These are phyloP conservation scores for Latrodectus hesperus DNA, from an alignment of 2,888 invertebrate genomes.

Conservation along the genomic window DNA sequence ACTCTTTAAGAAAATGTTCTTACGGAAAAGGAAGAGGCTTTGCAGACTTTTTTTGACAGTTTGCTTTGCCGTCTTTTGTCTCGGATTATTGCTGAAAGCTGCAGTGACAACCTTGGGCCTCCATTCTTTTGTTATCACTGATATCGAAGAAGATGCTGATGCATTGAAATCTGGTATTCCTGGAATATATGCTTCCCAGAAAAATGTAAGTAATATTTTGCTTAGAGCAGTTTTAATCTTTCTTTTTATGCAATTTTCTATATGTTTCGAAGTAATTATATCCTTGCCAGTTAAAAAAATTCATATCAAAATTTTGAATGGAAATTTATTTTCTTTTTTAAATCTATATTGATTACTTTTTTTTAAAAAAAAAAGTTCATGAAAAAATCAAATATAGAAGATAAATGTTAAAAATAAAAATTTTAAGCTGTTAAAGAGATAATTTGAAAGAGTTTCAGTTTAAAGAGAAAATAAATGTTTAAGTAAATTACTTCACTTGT, in stretches of 20 bases:
- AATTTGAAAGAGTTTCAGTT: no score
- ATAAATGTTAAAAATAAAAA: no score
- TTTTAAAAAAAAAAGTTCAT: no score
- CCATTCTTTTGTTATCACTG: conserved; percentile 9
- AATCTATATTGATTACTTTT: no score
- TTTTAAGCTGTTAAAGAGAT: no score
- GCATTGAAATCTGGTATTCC: not conserved
- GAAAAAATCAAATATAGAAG: no score
- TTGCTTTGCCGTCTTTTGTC: conserved; percentile 23
- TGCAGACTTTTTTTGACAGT: conserved; percentile 21
- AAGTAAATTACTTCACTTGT: no score
- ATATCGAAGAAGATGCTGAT: not conserved
- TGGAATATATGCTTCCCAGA: not conserved
- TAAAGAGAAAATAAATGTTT: no score
- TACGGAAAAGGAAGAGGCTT: conserved; percentile 31
- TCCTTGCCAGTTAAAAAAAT: no score
- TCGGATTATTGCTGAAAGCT: conserved; percentile 18
- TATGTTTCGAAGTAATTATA: not conserved
- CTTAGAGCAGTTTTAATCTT: not conserved
- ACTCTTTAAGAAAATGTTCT: conserved; percentile 4
- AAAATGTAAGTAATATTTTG: not conserved
- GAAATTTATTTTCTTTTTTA: no score
- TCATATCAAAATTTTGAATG: no score
- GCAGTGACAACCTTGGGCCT: conserved; percentile 17
- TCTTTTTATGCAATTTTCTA: not conserved